phyloP scores from a whole-genome alignment of 2,797 vertebrate genomes.

The Parambassis ranga region DNA sequence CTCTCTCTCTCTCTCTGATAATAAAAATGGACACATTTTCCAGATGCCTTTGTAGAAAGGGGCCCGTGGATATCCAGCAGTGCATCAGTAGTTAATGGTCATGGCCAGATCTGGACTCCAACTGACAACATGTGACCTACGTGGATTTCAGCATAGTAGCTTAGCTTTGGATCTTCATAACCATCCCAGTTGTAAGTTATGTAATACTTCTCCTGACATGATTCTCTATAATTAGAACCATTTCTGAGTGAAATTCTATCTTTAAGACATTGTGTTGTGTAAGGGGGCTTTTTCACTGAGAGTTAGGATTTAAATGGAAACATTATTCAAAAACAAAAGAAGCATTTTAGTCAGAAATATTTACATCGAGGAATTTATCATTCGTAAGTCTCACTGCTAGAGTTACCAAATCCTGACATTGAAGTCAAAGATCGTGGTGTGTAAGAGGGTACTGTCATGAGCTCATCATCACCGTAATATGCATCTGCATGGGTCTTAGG shows the following conservation, averaged over 20 bases:
- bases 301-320: neutral
- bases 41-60: neutral
- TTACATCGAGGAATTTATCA: neutral
- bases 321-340: neutral
- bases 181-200: neutral
- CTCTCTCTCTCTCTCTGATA: neutral
- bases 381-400: neutral
- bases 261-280: constrained; percentile 16
- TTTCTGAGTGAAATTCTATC: constrained; percentile 14
- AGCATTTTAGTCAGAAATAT: neutral
- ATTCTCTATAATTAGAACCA: constrained; percentile 31
- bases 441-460: neutral
- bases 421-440: neutral
- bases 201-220: constrained; percentile 7
- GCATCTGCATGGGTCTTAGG: neutral
- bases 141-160: neutral
- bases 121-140: constrained; percentile 1
- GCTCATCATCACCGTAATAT: neutral
- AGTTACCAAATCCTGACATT: neutral
- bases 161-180: neutral
- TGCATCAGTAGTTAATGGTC: constrained; percentile 7
- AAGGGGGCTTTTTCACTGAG: neutral
- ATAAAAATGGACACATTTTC: neutral
- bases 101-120: neutral
- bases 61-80: neutral